These are phyloP conservation scores for Eristalis tenax DNA, from an alignment of 2,888 invertebrate genomes.

Conservation along the genomic window DNA sequence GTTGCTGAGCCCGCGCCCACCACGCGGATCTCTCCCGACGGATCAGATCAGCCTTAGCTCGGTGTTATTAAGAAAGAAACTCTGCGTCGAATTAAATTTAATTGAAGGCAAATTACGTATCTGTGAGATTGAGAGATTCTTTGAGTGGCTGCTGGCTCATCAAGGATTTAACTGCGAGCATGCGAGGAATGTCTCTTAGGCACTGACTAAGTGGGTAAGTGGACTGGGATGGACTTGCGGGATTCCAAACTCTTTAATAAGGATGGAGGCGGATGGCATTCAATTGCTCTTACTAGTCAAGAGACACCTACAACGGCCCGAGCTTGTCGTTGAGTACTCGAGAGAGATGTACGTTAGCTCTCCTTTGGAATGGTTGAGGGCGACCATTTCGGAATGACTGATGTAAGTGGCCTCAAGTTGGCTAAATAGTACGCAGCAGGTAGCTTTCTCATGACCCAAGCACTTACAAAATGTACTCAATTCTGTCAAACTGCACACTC, in stretches of 20 bases:
- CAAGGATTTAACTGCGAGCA: too few relatives aligned
- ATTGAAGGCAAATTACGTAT: constrained; percentile 56
- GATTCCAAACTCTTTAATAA: constrained; percentile 8
- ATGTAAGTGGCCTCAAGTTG: background rate
- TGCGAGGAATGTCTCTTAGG: background rate
- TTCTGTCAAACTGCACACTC: too few relatives aligned
- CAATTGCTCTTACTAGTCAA: background rate
- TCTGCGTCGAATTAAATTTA: constrained; percentile 57
- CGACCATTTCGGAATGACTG: background rate
- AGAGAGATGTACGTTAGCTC: background rate
- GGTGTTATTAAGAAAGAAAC: constrained; percentile 22
- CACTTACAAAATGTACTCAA: too few relatives aligned
- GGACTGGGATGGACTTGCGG: constrained; percentile 10
- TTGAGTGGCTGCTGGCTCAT: background rate
- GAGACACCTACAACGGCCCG: background rate
- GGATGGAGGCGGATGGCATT: background rate
- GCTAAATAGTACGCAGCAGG: background rate
- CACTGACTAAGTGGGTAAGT: constrained; percentile 31
- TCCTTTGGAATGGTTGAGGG: background rate
- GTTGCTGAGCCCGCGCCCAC: constrained; percentile 9
- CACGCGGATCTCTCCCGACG: constrained; percentile 1
- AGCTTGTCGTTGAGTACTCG: background rate
- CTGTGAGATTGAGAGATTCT: constrained; percentile 2
- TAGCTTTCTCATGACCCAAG: too few relatives aligned
- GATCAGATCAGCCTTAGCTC: constrained; percentile 9